Percentiles rank a stretch among this genome's conserved stretches.
These are phyloP conservation scores for Arion vulgaris DNA, from an alignment of 1,140 invertebrate species.

Conservation along the genomic window DNA sequence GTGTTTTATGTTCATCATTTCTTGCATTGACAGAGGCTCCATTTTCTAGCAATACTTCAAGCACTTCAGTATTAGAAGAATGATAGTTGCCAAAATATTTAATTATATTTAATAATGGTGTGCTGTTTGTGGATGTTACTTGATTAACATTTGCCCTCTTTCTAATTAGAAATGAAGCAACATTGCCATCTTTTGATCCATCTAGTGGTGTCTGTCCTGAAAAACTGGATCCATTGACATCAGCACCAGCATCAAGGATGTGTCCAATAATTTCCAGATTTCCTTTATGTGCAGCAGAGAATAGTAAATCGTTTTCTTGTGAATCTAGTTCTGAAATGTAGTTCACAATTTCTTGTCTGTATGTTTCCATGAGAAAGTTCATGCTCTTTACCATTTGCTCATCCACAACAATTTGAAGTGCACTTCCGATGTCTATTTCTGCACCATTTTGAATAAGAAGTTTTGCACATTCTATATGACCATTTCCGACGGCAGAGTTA, in stretches of 20 bases:
- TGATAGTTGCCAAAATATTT: neutral
- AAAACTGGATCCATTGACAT: neutral
- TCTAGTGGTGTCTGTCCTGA: neutral
- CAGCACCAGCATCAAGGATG: neutral
- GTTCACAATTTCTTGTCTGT: neutral
- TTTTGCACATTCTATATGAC: neutral
- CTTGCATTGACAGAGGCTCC: neutral
- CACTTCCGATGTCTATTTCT: neutral
- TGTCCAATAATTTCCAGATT: neutral
- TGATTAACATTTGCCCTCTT: slow-evolving; percentile 7
- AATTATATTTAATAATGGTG: neutral
- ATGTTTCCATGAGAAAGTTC: neutral
- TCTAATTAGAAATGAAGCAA: neutral
- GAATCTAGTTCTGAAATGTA: no score
- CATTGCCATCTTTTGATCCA: neutral
- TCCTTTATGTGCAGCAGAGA: neutral
- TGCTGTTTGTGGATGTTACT: neutral
- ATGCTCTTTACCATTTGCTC: neutral
- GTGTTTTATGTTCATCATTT: neutral
- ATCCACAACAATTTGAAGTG: neutral
- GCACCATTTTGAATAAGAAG: neutral
- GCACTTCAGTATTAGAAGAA: neutral
- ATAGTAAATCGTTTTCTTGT: neutral
- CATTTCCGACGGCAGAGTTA: neutral
- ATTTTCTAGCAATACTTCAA: neutral